These are phyloP conservation scores for Dicerorhinus sumatrensis DNA, from an alignment of 2,113 vertebrate genomes.

Conservation along the genomic window DNA sequence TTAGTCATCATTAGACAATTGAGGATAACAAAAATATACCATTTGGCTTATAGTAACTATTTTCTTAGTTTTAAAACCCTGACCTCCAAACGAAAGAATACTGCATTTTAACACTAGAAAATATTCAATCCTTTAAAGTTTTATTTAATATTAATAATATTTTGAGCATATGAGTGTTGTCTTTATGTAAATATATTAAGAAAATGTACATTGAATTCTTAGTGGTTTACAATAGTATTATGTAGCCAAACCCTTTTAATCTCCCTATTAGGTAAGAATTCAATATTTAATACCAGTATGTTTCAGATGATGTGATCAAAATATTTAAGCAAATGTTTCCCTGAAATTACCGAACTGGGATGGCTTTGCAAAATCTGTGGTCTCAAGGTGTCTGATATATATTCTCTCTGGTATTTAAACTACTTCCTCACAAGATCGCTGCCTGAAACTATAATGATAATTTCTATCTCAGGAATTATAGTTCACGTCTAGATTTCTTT, in stretches of 20 bases:
- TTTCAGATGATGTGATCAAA: background rate
- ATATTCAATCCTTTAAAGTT: background rate
- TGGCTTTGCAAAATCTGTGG: background rate
- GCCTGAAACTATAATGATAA: background rate
- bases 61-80: conserved; percentile 46
- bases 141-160: background rate
- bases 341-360: background rate
- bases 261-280: background rate
- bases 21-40: background rate
- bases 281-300: background rate
- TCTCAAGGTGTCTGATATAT: background rate
- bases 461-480: background rate
- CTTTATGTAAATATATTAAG: background rate
- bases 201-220: background rate
- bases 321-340: background rate
- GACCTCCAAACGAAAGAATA: background rate
- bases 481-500: background rate
- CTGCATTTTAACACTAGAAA: background rate
- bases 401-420: background rate
- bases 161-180: background rate
- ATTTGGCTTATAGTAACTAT: background rate
- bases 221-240: background rate
- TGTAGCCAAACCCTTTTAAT: background rate
- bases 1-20: background rate
- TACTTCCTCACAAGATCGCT: background rate